Percentiles rank a stretch among this genome's conserved stretches.
Conservation (phyloP, 2,888 invertebrate species). For the Alloplasta piceator region DNA sequence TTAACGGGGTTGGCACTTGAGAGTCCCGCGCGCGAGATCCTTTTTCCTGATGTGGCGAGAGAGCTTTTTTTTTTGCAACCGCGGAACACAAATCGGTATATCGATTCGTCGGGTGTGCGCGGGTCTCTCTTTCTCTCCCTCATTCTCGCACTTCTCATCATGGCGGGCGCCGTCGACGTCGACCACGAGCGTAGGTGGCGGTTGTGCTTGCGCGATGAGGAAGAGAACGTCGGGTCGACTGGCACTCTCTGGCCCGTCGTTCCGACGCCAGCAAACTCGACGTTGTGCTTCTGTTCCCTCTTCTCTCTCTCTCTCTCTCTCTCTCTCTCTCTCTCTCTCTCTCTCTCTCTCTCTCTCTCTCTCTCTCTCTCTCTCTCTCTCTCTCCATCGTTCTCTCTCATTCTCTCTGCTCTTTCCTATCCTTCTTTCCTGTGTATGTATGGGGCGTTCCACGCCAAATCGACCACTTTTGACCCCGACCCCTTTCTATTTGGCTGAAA, state of each 20-base stretch:
- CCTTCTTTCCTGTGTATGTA: slow-evolving; percentile 26
- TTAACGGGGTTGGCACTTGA: slow-evolving; percentile 23
- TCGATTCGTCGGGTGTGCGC: slow-evolving; percentile 50
- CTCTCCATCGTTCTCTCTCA: slow-evolving; percentile 18
- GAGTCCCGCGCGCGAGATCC: slow-evolving; percentile 7
- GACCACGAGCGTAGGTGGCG: slow-evolving; percentile 65
- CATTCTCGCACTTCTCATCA: slow-evolving; percentile 39
- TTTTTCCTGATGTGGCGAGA: slow-evolving; percentile 48
- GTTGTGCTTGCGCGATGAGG: slow-evolving; percentile 64
- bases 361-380: slow-evolving; percentile 5
- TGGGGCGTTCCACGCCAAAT: no score
- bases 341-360: slow-evolving; percentile 30
- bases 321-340: slow-evolving; percentile 25
- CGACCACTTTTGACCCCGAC: no score
- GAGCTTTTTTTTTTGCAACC: slow-evolving; percentile 53
- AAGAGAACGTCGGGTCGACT: slow-evolving; percentile 70
- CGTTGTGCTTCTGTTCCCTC: slow-evolving; percentile 44
- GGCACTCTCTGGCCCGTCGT: slow-evolving; percentile 58
- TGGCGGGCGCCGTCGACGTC: slow-evolving; percentile 56
- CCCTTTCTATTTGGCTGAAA: no score
- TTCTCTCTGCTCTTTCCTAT: slow-evolving; percentile 37
- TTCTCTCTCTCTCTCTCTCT: slow-evolving; percentile 18
- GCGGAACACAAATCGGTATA: slow-evolving; percentile 58
- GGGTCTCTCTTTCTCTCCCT: slow-evolving; percentile 34
- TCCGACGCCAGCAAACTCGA: slow-evolving; percentile 53